Base-by-base conservation (phyloP, 2,113 vertebrate genomes). In the Petrocephalus zakoni region DNA sequence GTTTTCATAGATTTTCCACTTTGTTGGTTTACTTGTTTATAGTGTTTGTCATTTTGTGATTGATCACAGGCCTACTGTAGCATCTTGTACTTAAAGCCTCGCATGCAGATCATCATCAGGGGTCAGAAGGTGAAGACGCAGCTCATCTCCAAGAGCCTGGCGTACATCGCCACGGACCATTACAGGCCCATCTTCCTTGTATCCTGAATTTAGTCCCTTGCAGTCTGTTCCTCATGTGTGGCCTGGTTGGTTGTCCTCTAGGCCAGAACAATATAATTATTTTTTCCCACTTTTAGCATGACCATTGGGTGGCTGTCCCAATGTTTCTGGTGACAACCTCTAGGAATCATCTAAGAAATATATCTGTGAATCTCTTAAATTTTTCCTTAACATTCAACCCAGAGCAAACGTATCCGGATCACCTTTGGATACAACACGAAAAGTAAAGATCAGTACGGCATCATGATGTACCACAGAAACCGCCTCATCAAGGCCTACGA, bases 401-500 rank as follows among this genome's bases (percentile, higher is more conserved):
- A 95, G 94, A 91, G 91, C 85, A 97, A 92, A 95, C 94, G 94
- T 5, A 93, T 99, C 90, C 94, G 92, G 89, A 98, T 99, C 90
- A 98, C 91, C 4, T 99, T 99, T 94, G 98, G 98, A 75, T 99
- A 98, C 93, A 99, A 98, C 95, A 98, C 98, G 90, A 97, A 96
- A 92, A 99, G 96, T 92, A 99, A 98, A 95, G 97, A 99, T 81
- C 97, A 99, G 85, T 99, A 97, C 89, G 98, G 98, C 34, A 95
- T 99, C 88, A 99, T 99, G 98, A 98, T 99, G 97, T 99, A 99
- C 92, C 97, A 99, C 91, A 97, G 94, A 93, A 99, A 99, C 88
- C 96, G 98, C 29, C 97, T 99, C 87, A 99, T 99, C 93, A 99
- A 98, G 94, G 96, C 97, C 51, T 99, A 99, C 8, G 97, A 98